Base-by-base conservation (phyloP, 2,797 vertebrate genomes). In the Characodon lateralis region DNA sequence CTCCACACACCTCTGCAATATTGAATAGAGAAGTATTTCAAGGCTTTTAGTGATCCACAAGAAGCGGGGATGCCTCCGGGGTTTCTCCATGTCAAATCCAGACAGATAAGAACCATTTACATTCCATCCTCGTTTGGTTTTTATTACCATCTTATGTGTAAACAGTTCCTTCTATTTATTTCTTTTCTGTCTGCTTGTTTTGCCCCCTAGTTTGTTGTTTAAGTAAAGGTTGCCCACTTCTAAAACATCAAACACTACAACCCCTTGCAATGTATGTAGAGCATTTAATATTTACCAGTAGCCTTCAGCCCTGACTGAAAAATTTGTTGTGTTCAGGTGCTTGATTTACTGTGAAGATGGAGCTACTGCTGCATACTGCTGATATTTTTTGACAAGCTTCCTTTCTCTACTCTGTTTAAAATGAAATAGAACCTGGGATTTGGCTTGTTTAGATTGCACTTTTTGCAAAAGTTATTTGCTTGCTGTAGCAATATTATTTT, bases 231-330 rank as follows among this genome's bases (percentile, higher is more conserved):
- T 70, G 10, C 56, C 20, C 72, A 35, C 78, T 86, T 87, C 71
- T 61, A 74, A 86, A 93, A 91, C 89, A 91, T 89, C 88, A 91
- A 93, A 89, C 88, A 87, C 79, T 71, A 89, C 92, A 88, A 85
- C 89, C 91, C 84, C 76, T 26, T 79, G 92, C 89, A 95, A 94
- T 94, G 92, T 94, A 94, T 92, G 93, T 87, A 88, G 85, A 82
- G 87, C 93, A 95, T 95, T 85, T 88, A 95, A 95, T 96, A 95
- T 96, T 95, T 93, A 95, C 95, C 84, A 77, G 53, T 72, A 87
- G 80, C 84, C 80, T 86, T 87, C 83, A 70, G 85, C 80, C 81
- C 85, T 2, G 82, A 83, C 83, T 83, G 63, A 31, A 83, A 88
- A 88, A 73, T 76, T 77, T 88, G 83, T 81, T 85, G 87, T 91